Conservation (phyloP, 2,888 invertebrate species). For the Microplitis deprimator region DNA sequence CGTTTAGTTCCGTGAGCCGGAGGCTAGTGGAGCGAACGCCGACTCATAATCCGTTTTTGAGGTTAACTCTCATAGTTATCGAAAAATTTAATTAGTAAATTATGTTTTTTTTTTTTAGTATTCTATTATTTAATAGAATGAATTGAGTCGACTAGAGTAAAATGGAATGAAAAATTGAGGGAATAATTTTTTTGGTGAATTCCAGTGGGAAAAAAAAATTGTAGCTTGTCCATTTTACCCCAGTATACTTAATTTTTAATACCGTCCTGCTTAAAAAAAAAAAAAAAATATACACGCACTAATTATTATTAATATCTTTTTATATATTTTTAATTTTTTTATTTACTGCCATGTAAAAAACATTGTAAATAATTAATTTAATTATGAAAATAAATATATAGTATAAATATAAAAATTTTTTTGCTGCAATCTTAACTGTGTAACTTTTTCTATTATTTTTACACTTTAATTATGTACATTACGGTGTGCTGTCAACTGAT, state of each 20-base stretch:
- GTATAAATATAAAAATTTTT: background rate
- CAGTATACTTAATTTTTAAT: background rate
- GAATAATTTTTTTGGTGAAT: too few relatives aligned
- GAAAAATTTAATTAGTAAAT: background rate
- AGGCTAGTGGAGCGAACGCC: too few relatives aligned
- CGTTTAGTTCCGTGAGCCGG: too few relatives aligned
- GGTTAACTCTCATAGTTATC: too few relatives aligned
- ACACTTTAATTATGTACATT: too few relatives aligned
- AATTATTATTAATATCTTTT: background rate
- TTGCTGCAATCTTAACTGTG: too few relatives aligned
- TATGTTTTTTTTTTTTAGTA: background rate
- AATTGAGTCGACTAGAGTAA: background rate
- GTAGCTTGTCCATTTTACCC: slow-evolving; percentile 4
- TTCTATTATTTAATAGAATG: background rate
- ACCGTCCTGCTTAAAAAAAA: background rate
- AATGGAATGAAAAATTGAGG: background rate
- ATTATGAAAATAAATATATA: background rate
- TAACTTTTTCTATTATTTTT: too few relatives aligned
- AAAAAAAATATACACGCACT: background rate
- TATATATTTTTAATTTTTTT: background rate
- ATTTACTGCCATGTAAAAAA: slow-evolving; percentile 1
- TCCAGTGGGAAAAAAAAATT: too few relatives aligned
- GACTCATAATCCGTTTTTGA: too few relatives aligned
- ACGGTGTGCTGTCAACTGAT: too few relatives aligned
- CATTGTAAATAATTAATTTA: background rate